Evolutionary conservation across 2,797 vertebrate species (phyloP).

Genomic region (Crax fasciolata): DNA sequence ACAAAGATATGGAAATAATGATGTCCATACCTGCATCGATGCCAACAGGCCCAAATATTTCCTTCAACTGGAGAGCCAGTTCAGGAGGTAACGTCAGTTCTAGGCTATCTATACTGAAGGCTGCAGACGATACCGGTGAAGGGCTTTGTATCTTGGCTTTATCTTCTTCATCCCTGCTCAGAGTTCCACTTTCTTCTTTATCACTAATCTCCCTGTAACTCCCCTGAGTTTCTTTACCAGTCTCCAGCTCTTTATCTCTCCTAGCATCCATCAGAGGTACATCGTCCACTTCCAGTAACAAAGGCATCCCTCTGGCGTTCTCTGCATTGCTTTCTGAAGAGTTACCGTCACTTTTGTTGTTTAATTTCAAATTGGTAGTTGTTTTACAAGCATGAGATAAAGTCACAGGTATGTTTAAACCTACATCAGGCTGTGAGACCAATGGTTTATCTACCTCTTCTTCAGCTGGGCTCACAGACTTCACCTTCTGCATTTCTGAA

Average conservation of each 20-base stretch:
- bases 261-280: neutral
- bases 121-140: conserved; percentile 25
- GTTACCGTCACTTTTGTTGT: conserved; percentile 3
- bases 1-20: neutral
- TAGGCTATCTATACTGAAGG: conserved; percentile 90
- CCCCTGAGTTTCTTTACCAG: conserved; percentile 41
- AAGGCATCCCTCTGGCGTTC: conserved; percentile 25
- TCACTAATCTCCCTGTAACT: neutral
- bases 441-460: conserved; percentile 29
- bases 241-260: conserved; percentile 67
- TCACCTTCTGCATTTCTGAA: conserved; percentile 7
- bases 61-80: conserved; percentile 92
- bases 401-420: conserved; percentile 1
- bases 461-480: neutral
- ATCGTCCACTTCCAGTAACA: neutral
- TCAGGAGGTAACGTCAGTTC: conserved; percentile 94
- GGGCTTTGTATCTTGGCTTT: conserved; percentile 51
- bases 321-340: conserved; percentile 50
- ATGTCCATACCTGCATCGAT: conserved; percentile 91
- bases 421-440: conserved; percentile 15
- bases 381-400: conserved; percentile 25
- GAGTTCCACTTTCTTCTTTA: conserved; percentile 42
- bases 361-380: conserved; percentile 31
- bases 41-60: conserved; percentile 97
- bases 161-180: neutral